Base-by-base conservation (phyloP, 1,140 invertebrate species). In the Euglossa dilemma region DNA sequence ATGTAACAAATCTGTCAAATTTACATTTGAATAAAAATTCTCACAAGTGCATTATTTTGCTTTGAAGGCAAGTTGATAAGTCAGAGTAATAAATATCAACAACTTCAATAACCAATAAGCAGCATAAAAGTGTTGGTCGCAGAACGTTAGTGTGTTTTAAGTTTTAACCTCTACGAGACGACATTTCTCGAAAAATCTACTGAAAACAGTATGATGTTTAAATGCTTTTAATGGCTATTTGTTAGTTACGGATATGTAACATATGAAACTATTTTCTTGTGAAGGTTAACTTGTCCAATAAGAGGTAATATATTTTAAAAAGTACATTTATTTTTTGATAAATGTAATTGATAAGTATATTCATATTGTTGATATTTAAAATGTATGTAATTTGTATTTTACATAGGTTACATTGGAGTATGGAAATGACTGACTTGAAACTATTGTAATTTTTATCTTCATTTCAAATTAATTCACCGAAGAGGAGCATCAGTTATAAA, bases 101-200 rank as follows among this genome's bases (percentile, higher is more conserved):
- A 23, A 59, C 0, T 57, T 56, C 9, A 54, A 4, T 36, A 66
- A 47, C 47, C 5, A 9, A 20, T 45, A 0, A 57, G 23, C 3
- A 25, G 8, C 4, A 18, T 20, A 54, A 64, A 56, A 18, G 23
- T 43, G 14, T n/a, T 18, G 50, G 1, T 36, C 3, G 9, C n/a
- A n/a, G 28, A 36, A 47, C 5, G 59, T 11, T 12, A 18, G 36
- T 16, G 52, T 63, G 1, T 63, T 2, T 14, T 5, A 12, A 75
- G 1, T 59, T n/a, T 14, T 82, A 82, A 82, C 80, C 80, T 82
- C 54, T 25, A n/a, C 16, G 16, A 7, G 18, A 47, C 20, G 52
- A 52, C 11, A n/a, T 71, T 80, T n/a, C 9, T 36, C 28, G 4
- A 6, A 6, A 36, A 45, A 25, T 18, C 16, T 23, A 1, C 28